These are phyloP conservation scores for Cosmia trapezina DNA, from an alignment of 2,888 invertebrate species.

Conservation along the genomic window DNA sequence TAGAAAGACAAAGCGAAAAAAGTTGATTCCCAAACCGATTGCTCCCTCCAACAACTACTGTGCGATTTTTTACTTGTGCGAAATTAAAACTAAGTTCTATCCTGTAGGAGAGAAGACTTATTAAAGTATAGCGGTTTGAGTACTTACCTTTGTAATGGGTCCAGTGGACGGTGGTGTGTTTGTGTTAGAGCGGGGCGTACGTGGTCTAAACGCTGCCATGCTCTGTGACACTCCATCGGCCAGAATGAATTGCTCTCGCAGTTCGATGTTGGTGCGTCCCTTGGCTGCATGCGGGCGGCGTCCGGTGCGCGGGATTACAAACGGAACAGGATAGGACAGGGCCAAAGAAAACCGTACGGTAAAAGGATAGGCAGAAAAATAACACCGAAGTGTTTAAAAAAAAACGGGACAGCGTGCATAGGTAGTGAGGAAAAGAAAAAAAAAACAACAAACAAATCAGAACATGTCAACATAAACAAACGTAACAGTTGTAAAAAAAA, in stretches of 20 bases:
- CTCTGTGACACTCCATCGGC: slow-evolving; percentile 99
- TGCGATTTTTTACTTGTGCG: slow-evolving; percentile 88
- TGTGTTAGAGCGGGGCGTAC: slow-evolving; percentile 95
- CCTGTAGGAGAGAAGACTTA: slow-evolving; percentile 81
- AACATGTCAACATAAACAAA: slow-evolving; percentile 88
- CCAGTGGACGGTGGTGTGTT: slow-evolving; percentile 93
- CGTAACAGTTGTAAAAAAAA: slow-evolving; percentile 80
- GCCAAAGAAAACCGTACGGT: slow-evolving; percentile 86
- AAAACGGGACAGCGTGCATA: slow-evolving; percentile 87
- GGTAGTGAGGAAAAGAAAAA: slow-evolving; percentile 86
- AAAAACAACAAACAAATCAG: slow-evolving; percentile 90
- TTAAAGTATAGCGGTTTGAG: slow-evolving; percentile 73
- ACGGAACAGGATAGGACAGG: slow-evolving; percentile 76
- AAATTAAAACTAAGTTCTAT: slow-evolving; percentile 81
- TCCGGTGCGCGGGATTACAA: slow-evolving; percentile 86
- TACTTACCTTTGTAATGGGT: slow-evolving; percentile 98
- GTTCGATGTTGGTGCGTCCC: slow-evolving; percentile 99
- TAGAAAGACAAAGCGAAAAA: slow-evolving; percentile 80
- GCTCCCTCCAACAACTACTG: slow-evolving; percentile 89
- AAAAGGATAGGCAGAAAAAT: slow-evolving; percentile 81
- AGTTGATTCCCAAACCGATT: slow-evolving; percentile 86
- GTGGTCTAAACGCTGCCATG: slow-evolving; percentile 99
- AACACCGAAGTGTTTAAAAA: slow-evolving; percentile 86
- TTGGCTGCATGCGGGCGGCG: slow-evolving; percentile 95
- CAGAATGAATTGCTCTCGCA: slow-evolving; percentile 99